Base-by-base conservation (phyloP, 2,888 invertebrate genomes). In the Harmothoe impar region DNA sequence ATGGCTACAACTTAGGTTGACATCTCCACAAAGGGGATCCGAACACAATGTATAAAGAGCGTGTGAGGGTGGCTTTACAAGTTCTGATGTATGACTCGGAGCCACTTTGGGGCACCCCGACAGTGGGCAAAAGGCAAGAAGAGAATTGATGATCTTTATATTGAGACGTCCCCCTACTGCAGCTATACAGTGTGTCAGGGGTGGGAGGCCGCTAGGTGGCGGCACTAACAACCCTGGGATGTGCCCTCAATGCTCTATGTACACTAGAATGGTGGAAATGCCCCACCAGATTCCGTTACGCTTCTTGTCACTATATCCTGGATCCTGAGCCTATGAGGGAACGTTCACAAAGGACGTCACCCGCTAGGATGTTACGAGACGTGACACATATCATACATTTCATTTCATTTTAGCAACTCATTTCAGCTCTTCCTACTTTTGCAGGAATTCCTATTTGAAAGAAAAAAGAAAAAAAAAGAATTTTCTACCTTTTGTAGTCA, bases 111-210 rank as follows among this genome's bases (percentile, higher is more conserved):
- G 29, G 25, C 29, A 29, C 25, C 25, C 29, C 72, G 25, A 15
- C 29, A 25, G 68, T 68, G 68, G 68, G 15, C n/a, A 68, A 68
- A 68, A 68, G 72, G 72, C 29, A 62, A 62, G n/a, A 3, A 25
- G 3, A 72, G 72, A 72, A 72, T 72, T 72, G 72, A 72, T 72
- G 72, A 72, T 72, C 72, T 72, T 72, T 72, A 72, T 29, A 72
- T 72, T 72, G 72, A 72, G 72, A 72, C 31, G 31, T 72, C 72
- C n/a, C 23, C n/a, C 62, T 62, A 15, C n/a, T 20, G 23, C 3
- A 15, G 62, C 62, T 62, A n/a, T 62, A 62, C 43, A 43, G 43
- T 43, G 10, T 62, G 62, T 62, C 62, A 62, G 62, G 15, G 62
- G 20, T 12, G 3, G 62, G 62, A n/a, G 62, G n/a, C 7, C n/a